A percentile compares a stretch with the other conserved stretches of the same genome.
phyloP scores from a whole-genome alignment of 2,888 invertebrate species.

The Charanyca ferruginea region DNA sequence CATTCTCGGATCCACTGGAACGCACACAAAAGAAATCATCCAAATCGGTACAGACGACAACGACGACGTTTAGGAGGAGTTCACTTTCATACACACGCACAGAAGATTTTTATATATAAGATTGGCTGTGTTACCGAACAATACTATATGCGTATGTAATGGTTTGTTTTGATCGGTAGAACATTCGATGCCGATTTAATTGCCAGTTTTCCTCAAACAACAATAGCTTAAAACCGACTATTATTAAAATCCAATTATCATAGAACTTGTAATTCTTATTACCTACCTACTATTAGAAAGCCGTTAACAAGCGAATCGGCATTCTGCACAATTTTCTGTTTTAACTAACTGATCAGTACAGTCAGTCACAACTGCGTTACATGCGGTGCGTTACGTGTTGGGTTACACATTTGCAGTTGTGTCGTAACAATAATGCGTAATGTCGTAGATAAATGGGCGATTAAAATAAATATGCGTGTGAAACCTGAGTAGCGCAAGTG shows the following conservation, averaged over 20 bases:
- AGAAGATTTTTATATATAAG: no score
- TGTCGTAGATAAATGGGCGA: conserved; percentile 73
- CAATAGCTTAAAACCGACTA: conserved; percentile 38
- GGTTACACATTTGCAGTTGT: conserved; percentile 65
- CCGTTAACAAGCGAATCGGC: conserved; percentile 61
- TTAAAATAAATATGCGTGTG: conserved; percentile 71
- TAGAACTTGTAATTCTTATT: conserved; percentile 55
- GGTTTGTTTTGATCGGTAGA: conserved; percentile 23
- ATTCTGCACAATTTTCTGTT: conserved; percentile 60
- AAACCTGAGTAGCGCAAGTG: conserved; percentile 69
- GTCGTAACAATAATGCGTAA: conserved; percentile 74
- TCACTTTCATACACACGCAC: no score
- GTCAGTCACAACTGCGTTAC: conserved; percentile 57
- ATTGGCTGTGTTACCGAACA: conserved; percentile 23
- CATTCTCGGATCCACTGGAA: no score
- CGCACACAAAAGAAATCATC: no score
- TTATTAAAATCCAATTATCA: conserved; percentile 57
- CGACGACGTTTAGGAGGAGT: no score
- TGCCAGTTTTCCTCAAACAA: conserved; percentile 37
- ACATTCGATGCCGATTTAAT: conserved; percentile 19
- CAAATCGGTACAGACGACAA: no score
- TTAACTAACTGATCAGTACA: conserved; percentile 60
- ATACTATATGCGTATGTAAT: conserved; percentile 22
- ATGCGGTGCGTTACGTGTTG: conserved; percentile 61
- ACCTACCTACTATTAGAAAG: conserved; percentile 56